These are phyloP conservation scores for Hyaena hyaena DNA, from an alignment of 2,113 vertebrate species.

Conservation along the genomic window DNA sequence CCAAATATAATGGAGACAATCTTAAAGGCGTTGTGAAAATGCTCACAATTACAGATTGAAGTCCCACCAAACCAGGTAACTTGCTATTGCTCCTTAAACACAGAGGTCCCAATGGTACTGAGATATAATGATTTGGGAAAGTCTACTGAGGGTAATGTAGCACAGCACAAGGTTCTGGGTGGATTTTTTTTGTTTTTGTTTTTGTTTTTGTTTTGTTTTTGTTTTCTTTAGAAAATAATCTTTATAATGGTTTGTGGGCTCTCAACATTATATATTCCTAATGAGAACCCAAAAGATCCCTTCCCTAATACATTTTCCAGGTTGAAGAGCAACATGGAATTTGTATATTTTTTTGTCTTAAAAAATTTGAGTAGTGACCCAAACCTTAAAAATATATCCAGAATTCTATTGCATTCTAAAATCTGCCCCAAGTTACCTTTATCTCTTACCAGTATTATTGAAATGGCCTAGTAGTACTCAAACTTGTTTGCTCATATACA, in stretches of 20 bases:
- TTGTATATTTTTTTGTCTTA: neutral
- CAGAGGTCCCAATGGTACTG: neutral
- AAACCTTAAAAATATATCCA: neutral
- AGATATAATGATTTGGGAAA: neutral
- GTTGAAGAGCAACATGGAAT: neutral
- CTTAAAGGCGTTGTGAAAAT: slow-evolving; percentile 52
- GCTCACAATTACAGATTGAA: slow-evolving; percentile 12
- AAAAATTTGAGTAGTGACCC: neutral
- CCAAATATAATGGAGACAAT: slow-evolving; percentile 39
- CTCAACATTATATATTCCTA: neutral
- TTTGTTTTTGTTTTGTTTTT: no score
- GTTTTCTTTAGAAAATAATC: neutral
- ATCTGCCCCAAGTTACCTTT: neutral
- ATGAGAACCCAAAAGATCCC: neutral
- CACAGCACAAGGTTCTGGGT: neutral
- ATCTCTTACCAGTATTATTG: neutral
- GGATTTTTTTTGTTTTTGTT: neutral
- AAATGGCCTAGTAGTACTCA: neutral
- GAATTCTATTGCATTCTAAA: neutral
- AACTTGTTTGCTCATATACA: neutral
- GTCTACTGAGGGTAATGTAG: neutral
- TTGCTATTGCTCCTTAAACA: slow-evolving; percentile 10
- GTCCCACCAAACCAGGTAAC: neutral
- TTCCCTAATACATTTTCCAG: neutral
- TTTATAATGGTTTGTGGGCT: neutral